These are phyloP conservation scores for Clistopyga incitator DNA, from an alignment of 2,888 invertebrate genomes.

Conservation along the genomic window DNA sequence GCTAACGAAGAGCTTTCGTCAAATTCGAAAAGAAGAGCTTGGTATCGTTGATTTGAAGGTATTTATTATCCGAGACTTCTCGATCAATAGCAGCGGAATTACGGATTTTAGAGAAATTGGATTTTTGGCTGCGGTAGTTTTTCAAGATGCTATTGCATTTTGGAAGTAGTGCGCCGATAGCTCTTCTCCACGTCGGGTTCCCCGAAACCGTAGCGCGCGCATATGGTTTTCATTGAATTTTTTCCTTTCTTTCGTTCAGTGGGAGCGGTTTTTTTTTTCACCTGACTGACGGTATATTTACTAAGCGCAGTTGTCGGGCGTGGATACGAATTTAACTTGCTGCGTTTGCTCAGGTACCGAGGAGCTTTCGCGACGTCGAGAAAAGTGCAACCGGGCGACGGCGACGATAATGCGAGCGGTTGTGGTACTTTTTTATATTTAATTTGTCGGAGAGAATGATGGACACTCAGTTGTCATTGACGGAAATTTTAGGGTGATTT, in stretches of 20 bases:
- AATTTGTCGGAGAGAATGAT: slow-evolving; percentile 23
- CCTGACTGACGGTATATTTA: slow-evolving; percentile 45
- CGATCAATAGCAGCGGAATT: background rate
- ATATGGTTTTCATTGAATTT: slow-evolving; percentile 22
- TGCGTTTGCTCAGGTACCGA: slow-evolving; percentile 69
- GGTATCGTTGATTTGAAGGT: background rate
- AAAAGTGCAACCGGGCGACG: slow-evolving; percentile 69
- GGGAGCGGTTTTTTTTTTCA: slow-evolving; percentile 6
- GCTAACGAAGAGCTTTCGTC: background rate
- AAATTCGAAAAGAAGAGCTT: background rate
- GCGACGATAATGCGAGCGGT: slow-evolving; percentile 53
- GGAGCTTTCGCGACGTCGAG: slow-evolving; percentile 71
- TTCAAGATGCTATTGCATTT: slow-evolving; percentile 1
- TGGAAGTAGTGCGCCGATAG: slow-evolving; percentile 55
- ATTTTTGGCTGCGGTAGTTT: slow-evolving; percentile 13
- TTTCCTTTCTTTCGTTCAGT: slow-evolving; percentile 18
- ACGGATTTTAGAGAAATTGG: background rate
- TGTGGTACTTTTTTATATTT: slow-evolving; percentile 44
- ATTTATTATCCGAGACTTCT: background rate
- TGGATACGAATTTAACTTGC: slow-evolving; percentile 34
- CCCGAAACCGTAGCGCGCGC: slow-evolving; percentile 67
- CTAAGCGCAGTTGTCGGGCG: slow-evolving; percentile 44
- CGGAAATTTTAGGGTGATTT: slow-evolving; percentile 32
- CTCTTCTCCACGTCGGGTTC: slow-evolving; percentile 71
- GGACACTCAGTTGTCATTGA: slow-evolving; percentile 16